These are phyloP conservation scores for Sinocyclocheilus grahami DNA, from an alignment of 2,113 vertebrate species.

Conservation along the genomic window DNA sequence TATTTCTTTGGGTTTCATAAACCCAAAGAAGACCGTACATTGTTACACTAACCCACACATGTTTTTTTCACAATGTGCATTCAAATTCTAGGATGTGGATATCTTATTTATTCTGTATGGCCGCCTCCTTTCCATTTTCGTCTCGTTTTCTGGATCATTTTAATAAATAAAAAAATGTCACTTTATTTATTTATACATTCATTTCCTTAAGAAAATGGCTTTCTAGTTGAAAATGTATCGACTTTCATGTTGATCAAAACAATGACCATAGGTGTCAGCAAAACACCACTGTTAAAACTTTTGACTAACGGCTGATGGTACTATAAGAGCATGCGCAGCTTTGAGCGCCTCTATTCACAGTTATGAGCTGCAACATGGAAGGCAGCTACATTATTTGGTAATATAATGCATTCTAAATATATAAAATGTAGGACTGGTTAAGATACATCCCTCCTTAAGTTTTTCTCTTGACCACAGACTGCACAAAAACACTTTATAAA, in stretches of 20 bases:
- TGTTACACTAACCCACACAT: not conserved
- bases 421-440: too few relatives aligned
- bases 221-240: not conserved
- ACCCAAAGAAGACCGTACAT: not conserved
- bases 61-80: not conserved
- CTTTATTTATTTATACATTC: too few relatives aligned
- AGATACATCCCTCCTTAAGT: too few relatives aligned
- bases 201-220: too few relatives aligned
- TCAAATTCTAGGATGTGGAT: not conserved
- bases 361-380: too few relatives aligned
- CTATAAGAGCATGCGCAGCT: not conserved
- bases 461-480: too few relatives aligned
- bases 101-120: not conserved
- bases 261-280: slow-evolving; percentile 6
- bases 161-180: too few relatives aligned
- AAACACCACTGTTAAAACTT: not conserved
- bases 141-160: not conserved
- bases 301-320: not conserved
- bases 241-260: not conserved
- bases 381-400: too few relatives aligned
- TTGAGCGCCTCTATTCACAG: too few relatives aligned
- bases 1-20: not conserved
- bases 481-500: too few relatives aligned
- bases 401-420: too few relatives aligned
- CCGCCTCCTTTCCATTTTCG: too few relatives aligned